phyloP scores from a whole-genome alignment of 2,797 vertebrate genomes.

The Heteromormyrus szaboi region DNA sequence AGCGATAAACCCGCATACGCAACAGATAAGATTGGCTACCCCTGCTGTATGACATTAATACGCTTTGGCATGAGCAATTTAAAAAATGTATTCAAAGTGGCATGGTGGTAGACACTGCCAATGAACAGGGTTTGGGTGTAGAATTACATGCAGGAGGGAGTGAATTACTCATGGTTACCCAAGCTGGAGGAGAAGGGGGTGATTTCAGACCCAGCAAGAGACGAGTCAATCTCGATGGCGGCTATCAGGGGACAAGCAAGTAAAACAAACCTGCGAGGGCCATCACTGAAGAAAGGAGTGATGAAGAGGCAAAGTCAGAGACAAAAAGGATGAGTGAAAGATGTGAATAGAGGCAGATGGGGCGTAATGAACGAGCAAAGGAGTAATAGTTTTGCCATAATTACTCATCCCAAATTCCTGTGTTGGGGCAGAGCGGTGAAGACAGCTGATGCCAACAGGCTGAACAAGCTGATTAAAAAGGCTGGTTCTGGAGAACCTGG shows the following conservation, averaged over 20 bases:
- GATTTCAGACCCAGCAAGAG: neutral
- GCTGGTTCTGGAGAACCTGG: no score
- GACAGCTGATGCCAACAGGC: no score
- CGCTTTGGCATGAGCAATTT: neutral
- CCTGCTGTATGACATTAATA: neutral
- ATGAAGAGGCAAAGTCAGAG: neutral
- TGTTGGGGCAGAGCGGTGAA: neutral
- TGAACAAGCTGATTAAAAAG: no score
- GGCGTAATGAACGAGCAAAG: neutral
- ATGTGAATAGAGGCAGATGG: neutral
- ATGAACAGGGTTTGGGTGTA: neutral
- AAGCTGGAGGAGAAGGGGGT: neutral
- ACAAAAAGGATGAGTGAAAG: neutral
- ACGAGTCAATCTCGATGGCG: neutral
- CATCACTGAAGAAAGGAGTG: neutral
- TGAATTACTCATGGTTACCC: neutral
- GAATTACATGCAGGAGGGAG: neutral
- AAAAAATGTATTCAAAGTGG: neutral
- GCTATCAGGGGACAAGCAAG: neutral
- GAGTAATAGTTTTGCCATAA: neutral
- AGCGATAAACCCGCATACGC: neutral
- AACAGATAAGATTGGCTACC: neutral
- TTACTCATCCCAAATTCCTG: neutral
- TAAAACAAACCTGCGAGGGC: neutral
- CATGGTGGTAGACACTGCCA: neutral